Evolutionary conservation across 1,140 invertebrate genomes (phyloP), one percentile per base, ranked within the genome.

Genomic region (Adoxophyes honmai): DNA sequence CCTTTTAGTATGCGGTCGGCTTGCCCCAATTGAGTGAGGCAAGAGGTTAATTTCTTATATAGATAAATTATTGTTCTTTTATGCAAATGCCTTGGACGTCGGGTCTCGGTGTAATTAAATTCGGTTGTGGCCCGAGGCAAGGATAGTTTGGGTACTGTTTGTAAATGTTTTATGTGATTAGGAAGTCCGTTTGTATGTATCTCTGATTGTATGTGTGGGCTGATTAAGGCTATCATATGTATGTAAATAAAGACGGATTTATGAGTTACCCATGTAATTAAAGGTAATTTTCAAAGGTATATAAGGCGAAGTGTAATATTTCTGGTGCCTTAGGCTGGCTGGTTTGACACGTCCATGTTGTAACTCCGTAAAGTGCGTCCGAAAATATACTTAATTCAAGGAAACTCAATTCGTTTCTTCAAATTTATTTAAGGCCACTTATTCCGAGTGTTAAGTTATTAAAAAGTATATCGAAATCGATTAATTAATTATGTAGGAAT

Each of bases 61-160:
- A 69, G 67, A 80, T 88, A 81, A 88, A 78, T 77, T 86, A 88
- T 88, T 70, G 73, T 80, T 75, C 62, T 81, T 83, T 88, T 81
- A 88, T 88, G 85, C 82, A 86, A 88, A 88, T 85, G 72, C 5
- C 18, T 33, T 58, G 11, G 64, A 59, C 64, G 64, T 72, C 57
- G 60, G 76, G 67, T 75, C 76, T 65, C 73, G 66, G 78, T 83
- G 79, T 86, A 86, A 88, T 88, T 88, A 88, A 86, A 82, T 78
- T 76, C 69, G 64, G 73, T 68, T 66, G 53, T 34, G 52, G 74
- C 80, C 78, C 60, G 63, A 42, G 73, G 85, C 76, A 37, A 18
- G 57, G 60, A 72, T 62, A 44, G 65, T 66, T 63, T 42, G 61
- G 52, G 72, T 70, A 68, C 65, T 77, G 71, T 75, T 76, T 66